Evolutionary conservation across 2,797 vertebrate species (phyloP), one percentile per base, ranked within the genome.

Genomic region (Avahi laniger): DNA sequence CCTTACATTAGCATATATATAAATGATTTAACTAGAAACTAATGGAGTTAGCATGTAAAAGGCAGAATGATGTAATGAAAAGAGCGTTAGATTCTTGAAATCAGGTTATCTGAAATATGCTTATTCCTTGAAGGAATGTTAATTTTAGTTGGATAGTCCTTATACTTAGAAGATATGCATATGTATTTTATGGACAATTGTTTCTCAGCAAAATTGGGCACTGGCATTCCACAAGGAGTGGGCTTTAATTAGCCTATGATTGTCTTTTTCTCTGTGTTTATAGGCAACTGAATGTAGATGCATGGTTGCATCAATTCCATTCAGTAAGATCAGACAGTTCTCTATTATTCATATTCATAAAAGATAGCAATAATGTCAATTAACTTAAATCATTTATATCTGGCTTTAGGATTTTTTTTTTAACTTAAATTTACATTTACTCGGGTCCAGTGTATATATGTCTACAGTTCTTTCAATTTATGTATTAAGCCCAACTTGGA

Each of bases 111-210:
- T 94, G 65, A 75, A 76, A 89, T 95, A 82, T 88, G 70, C 57
- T 93, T 73, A 79, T 93, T 96, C 80, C 91, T 96, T 94, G 57
- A 95, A 94, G 50, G 75, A 85, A 72, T 94, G 61, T 92, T 94
- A 91, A 89, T 89, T 97, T 94, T 54, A 67, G 38, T 86, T 63
- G 38, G 57, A 41, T 28, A 67, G 50, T 73, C 63, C 72, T 85
- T 94, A 14, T 18, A 75, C n/a, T 61, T 72, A 76, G 30, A 83
- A 81, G 85, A 59, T 57, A 28, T 8, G 7, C 2, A 65, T 33
- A 8, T 41, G n/a, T 75, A 24, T 46, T 67, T 76, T 52, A 69
- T 11, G 17, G n/a, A 41, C 33, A 63, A 3, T 1, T 2, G 14
- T 76, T 84, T 93, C 89, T 93, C 38, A 17, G 69, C 85, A 91